Evolutionary conservation across 2,113 vertebrate species (phyloP).

Genomic region (Zeus faber): DNA sequence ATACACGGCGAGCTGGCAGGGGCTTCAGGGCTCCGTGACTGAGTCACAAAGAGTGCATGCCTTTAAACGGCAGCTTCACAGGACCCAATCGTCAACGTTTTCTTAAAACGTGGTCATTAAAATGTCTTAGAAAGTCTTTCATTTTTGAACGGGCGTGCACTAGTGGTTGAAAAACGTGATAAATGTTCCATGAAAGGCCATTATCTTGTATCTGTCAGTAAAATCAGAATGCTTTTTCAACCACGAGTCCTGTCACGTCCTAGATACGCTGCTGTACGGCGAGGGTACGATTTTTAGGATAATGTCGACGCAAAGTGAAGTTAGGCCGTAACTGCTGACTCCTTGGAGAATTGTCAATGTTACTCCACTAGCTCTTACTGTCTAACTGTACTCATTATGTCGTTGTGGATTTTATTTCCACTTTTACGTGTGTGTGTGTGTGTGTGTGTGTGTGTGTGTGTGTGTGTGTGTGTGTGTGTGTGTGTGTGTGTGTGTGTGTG

Average conservation of each 20-base stretch:
- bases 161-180: not conserved
- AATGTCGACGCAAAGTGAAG: not conserved
- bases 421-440: not conserved
- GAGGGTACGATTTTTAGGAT: not conserved
- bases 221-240: not conserved
- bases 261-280: not conserved
- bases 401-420: no score
- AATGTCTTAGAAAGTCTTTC: no score
- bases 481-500: conserved; percentile 6
- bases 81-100: no score
- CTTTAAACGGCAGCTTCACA: no score
- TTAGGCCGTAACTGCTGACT: not conserved
- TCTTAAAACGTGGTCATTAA: no score
- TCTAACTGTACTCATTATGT: not conserved
- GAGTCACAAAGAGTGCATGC: no score
- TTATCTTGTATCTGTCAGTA: no score
- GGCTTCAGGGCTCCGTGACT: no score
- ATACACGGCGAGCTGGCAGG: no score
- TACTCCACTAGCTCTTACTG: not conserved
- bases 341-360: not conserved
- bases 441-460: conserved; percentile 9
- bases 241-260: not conserved
- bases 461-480: not conserved
- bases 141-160: no score
- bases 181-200: not conserved